A percentile compares a stretch with the other conserved stretches of the same genome.
phyloP scores from a whole-genome alignment of 2,113 vertebrate species.

The Melanocharis versteri region DNA sequence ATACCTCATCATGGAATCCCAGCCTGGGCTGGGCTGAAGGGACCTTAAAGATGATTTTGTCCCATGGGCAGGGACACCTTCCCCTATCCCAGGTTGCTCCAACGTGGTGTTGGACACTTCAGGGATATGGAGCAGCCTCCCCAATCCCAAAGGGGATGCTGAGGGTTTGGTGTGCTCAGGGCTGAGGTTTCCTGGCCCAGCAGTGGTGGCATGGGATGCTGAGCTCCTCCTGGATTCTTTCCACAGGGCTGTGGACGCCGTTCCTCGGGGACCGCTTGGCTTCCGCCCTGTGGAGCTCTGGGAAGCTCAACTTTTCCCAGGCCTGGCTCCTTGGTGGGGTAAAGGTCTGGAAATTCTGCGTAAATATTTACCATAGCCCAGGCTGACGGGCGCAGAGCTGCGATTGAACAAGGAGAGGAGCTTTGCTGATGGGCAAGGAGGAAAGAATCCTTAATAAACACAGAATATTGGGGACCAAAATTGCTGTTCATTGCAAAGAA shows the following conservation, averaged over 20 bases:
- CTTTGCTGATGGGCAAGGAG: neutral
- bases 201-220: neutral
- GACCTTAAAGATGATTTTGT: neutral
- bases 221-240: neutral
- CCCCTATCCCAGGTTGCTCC: neutral
- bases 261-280: conserved; percentile 35
- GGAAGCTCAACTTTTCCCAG: conserved; percentile 70
- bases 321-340: conserved; percentile 63
- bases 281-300: conserved; percentile 51
- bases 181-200: neutral
- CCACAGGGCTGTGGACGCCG: neutral
- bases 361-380: conserved; percentile 68
- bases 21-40: neutral
- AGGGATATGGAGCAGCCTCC: rapidly evolving
- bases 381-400: conserved; percentile 43
- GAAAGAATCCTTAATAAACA: neutral
- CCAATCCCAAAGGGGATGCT: no score
- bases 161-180: rapidly evolving
- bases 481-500: neutral
- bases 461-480: neutral
- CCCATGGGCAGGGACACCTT: neutral
- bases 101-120: neutral
- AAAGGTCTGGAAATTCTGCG: conserved; percentile 72
- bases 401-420: neutral
- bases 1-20: rapidly evolving